Base-by-base conservation (phyloP, 2,888 invertebrate genomes). In the Bembecia ichneumoniformis region DNA sequence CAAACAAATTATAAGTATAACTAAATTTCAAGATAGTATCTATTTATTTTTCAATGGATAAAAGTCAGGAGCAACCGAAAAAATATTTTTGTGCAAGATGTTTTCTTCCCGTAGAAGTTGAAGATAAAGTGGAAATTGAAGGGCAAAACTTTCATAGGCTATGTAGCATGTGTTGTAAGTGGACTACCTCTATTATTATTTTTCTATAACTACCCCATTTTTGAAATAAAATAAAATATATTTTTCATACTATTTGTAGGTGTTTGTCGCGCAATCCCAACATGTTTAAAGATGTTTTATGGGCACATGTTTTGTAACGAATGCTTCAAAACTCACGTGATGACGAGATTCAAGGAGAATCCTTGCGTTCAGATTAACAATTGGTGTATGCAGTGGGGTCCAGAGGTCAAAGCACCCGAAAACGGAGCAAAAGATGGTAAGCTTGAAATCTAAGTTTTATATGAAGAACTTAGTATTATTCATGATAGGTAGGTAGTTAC, bases 81-180 rank as follows among this genome's bases (percentile, higher is more conserved):
- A 84, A 82, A 68, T 78, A 75, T 60, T 86, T 74, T 57, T 87
- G 86, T 62, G 70, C 83, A 45, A 67, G 82, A 62, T 87, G 86
- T 60, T 86, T 86, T 57, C 63, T 75, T 34, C 77, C 82, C 0
- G 61, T 87, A 10, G 77, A 77, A 1, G 50, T 65, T 1, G 74
- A 75, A 35, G 84, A 87, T 43, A 74, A 62, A 58, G 75, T 86
- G 3, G 78, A 79, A 47, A 72, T 86, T 7, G 82, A 78, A 50
- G 80, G 77, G 15, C 83, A 86, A 48, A 75, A 73, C 54, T 87
- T 83, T 54, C 86, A 87, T 51, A 72, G 67, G 51, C 61, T 71
- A 40, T 87, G 86, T 56, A 75, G 83, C 55, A 78, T 70, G 65
- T 86, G 86, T 53, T 86, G 86, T 86, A 61, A 82, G 86, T 79